Evolutionary conservation across 1,140 invertebrate genomes (phyloP), one percentile per base, ranked within the genome.

Genomic region (Cephus cinctus): DNA sequence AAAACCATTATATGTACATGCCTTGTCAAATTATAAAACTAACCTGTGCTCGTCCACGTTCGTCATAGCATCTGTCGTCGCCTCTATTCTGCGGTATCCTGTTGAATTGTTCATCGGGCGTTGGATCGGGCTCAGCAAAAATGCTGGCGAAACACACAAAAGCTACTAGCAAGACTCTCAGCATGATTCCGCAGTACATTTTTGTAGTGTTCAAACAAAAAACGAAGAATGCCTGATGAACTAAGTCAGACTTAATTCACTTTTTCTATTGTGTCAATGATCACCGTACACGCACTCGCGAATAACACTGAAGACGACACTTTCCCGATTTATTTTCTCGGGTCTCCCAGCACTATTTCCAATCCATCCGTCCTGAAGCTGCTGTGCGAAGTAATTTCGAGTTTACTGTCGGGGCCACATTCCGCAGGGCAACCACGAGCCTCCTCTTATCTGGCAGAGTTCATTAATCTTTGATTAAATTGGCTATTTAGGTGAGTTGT

Each of bases 41-140:
- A 50, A 77, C 75, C 73, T 74, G 71, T 4, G 75, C 53, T 18
- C 44, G 64, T 50, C 67, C 67, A 3, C 19, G 55, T 6, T 64
- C 63, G 42, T 76, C 71, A 38, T 76, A 77, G 48, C 73, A 77
- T 30, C 69, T 75, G 30, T 71, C 66, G 43, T 75, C 71, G 4
- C 69, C 69, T 8, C 61, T 53, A 35, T 54, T 66, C 9, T 59
- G 63, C 2, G 58, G 43, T 19, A 61, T 59, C 5, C 38, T 52
- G n/a, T 63, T 60, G 23, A 65, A 62, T n/a, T 59, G 55, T 5
- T 67, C 67, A 8, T 70, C 65, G 1, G 59, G 52, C n/a, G n/a
- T n/a, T 0, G 71, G 66, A 47, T 71, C 70, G 19, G 72, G 69
- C 11, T 71, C 67, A 19, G 63, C 66, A 4, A 45, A 40, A 38